These are phyloP conservation scores for Leiothrix lutea DNA, from an alignment of 2,113 vertebrate species.

Conservation along the genomic window DNA sequence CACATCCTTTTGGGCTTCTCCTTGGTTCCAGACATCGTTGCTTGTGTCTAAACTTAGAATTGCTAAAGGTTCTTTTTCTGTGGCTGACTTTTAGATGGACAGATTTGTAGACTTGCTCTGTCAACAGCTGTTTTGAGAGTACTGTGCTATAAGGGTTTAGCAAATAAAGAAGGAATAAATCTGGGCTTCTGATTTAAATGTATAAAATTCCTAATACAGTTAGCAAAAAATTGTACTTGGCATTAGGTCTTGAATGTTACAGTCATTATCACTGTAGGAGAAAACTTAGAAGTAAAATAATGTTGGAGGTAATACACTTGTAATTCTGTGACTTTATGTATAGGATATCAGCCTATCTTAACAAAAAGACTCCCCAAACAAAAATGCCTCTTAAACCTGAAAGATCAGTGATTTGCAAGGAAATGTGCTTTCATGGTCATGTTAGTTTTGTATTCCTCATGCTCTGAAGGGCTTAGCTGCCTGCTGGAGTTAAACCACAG, in stretches of 20 bases:
- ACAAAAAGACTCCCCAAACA: background rate
- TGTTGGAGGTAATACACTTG: background rate
- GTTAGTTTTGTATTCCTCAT: background rate
- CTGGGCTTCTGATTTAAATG: background rate
- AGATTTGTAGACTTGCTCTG: background rate
- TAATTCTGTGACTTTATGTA: background rate
- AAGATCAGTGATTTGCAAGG: background rate
- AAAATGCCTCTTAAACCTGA: background rate
- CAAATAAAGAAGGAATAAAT: background rate
- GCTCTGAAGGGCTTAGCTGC: background rate
- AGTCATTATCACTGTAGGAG: background rate
- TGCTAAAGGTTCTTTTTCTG: background rate
- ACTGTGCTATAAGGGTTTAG: background rate
- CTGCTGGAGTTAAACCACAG: background rate
- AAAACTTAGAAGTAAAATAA: background rate
- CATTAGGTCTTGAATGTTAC: background rate
- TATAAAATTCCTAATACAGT: background rate
- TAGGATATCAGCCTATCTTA: background rate
- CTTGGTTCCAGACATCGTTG: background rate
- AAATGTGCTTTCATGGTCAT: background rate
- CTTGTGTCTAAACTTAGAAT: background rate
- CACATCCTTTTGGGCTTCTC: background rate
- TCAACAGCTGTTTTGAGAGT: background rate
- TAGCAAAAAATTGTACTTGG: background rate
- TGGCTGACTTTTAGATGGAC: background rate